Percentiles rank a stretch among this genome's conserved stretches.
Evolutionary conservation across 1,140 invertebrate genomes (phyloP).

Genomic region (Camponotus vicinus): DNA sequence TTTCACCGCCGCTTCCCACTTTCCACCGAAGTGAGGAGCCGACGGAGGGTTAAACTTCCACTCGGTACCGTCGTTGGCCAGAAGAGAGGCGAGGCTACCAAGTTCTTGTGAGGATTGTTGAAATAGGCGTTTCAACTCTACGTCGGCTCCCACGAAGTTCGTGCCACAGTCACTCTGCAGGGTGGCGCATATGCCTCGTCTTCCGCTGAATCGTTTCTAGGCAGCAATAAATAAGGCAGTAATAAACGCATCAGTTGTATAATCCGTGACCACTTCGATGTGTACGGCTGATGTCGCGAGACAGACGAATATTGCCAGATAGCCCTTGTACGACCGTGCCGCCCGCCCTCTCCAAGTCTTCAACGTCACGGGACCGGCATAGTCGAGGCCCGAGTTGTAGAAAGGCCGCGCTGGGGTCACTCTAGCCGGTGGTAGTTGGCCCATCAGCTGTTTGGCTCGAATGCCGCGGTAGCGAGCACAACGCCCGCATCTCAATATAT

Average conservation of each 20-base stretch:
- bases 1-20: slow-evolving; percentile 13
- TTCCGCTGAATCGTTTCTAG: too few species aligned
- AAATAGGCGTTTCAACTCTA: slow-evolving; percentile 60
- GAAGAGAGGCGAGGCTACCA: not conserved
- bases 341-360: not conserved
- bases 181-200: slow-evolving; percentile 59
- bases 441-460: not conserved
- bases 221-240: too few species aligned
- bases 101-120: not conserved
- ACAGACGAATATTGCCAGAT: not conserved
- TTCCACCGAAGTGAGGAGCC: not conserved
- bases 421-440: not conserved
- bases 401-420: not conserved
- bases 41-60: not conserved
- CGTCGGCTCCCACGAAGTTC: slow-evolving; percentile 77
- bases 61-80: not conserved
- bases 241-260: not conserved
- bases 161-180: slow-evolving; percentile 78
- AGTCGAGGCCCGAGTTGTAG: not conserved
- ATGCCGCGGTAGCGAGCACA: too few species aligned
- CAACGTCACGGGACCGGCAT: not conserved
- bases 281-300: not conserved
- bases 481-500: not conserved
- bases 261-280: not conserved
- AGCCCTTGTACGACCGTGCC: not conserved